Evolutionary conservation across 1,140 invertebrate species (phyloP), one percentile per base, ranked within the genome.

Genomic region (Yoshiicerus persimilis): DNA sequence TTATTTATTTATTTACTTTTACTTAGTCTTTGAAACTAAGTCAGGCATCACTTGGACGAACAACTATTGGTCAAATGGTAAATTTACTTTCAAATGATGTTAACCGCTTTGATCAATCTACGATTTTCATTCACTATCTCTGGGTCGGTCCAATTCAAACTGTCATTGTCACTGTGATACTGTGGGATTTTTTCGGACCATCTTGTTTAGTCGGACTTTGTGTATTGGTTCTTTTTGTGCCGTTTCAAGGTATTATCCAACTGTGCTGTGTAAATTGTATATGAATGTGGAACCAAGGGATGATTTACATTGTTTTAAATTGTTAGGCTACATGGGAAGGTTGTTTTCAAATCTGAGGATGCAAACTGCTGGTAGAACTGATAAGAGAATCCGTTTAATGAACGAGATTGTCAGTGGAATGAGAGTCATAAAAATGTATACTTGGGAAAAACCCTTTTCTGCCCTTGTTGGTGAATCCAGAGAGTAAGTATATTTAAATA

Each of bases 71-170:
- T 1, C 94, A 94, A 91, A 94, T 95, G 91, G 93, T 94, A 10
- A 95, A 94, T 90, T 91, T 94, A 3, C 92, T 95, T 91, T 94
- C 94, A 13, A 95, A 94, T 91, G 94, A 94, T 91, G 93, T 94
- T 3, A 93, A 93, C 86, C 90, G 94, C 88, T 94, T 94, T 83
- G 87, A 90, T 36, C 84, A 90, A 32, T 90, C 88, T 84, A 91
- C 92, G 47, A 91, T 94, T 30, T 94, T 94, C 85, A 41, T 94
- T 0, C 94, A 94, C 86, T 94, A 94, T 87, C 88, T 94, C 6
- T 93, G 93, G 92, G 91, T 91, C 8, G 94, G 93, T 2, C 94
- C 94, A 10, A 86, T 93, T 5, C 93, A 94, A 91, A 92, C 92
- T 13, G 91, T 93, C 16, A 92, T 91, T 36, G 89, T 91, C 20